These are phyloP conservation scores for Hybognathus amarus DNA, from an alignment of 2,797 vertebrate genomes.

Conservation along the genomic window DNA sequence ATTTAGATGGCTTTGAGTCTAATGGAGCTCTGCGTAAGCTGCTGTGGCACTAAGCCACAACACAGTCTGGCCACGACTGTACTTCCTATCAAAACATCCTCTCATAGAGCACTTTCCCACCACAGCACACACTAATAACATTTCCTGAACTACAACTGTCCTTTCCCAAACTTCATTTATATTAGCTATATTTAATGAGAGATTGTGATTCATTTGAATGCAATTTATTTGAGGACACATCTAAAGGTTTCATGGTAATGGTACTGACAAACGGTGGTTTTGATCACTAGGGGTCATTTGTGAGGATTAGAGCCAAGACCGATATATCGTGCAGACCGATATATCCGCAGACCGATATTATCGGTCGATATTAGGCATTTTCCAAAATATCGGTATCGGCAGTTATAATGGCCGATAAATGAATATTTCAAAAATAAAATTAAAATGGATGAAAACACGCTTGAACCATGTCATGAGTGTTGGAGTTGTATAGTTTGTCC, in stretches of 20 bases:
- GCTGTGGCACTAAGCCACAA: constrained; percentile 24
- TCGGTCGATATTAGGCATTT: too few species aligned
- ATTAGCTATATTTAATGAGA: neutral
- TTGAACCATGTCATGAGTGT: too few species aligned
- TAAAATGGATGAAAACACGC: too few species aligned
- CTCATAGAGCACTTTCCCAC: constrained; percentile 12
- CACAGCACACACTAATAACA: neutral
- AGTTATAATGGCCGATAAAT: too few species aligned
- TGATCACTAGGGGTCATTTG: neutral
- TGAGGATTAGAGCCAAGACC: too few species aligned
- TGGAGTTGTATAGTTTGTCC: too few species aligned
- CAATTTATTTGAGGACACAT: neutral
- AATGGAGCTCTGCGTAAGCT: constrained; percentile 33
- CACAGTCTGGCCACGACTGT: neutral
- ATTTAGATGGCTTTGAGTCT: constrained; percentile 44
- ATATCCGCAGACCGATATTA: too few species aligned
- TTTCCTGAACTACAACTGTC: neutral
- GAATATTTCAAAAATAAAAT: too few species aligned
- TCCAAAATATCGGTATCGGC: too few species aligned
- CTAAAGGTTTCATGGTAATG: neutral
- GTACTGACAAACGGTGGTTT: neutral
- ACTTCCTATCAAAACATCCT: constrained; percentile 39
- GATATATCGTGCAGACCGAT: too few species aligned
- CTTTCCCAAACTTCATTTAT: neutral
- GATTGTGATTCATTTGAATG: neutral